Base-by-base conservation (phyloP, 2,797 vertebrate genomes). In the Pelochelys cantorii region DNA sequence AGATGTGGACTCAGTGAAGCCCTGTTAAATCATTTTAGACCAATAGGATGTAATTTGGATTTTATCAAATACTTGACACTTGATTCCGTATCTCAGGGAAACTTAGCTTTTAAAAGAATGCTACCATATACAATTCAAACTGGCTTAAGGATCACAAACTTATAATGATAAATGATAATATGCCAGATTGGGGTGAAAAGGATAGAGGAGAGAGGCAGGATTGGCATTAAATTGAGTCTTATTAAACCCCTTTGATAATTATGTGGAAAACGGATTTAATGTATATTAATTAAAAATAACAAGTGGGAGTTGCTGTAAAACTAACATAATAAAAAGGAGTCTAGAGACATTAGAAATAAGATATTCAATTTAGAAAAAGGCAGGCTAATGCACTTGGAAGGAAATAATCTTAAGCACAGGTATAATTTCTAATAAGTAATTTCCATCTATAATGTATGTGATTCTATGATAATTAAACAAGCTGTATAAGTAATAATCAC, bases 371-470 rank as follows among this genome's bases (percentile, higher is more conserved):
- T 83, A 48, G 37, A n/a, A 89, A 94, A 94, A 75, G 9, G 7
- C 4, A 62, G 65, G 74, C 85, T 86, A 88, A 79, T 42, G 0
- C 60, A 89, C 52, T 9, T 13, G 83, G 10, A 62, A 79, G 81
- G 17, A 52, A 90, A 85, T 91, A 60, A 2, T 62, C 75, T 29
- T 75, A 94, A 92, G 52, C 17, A 12, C 62, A 1, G 1, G 77
- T 55, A 94, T 84, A 92, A 62, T 92, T 93, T 96, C 86, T 60
- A 94, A 89, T 79, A 91, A 94, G 48, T 23, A 91, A 90, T 87
- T 93, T 75, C 71, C 37, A 75, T 42, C 71, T 48, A 31, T 81
- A 90, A 93, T 75, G 18, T 65, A n/a, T 18, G 31, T 65, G 85
- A 81, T n/a, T 10, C 77, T 84, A n/a, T 86, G 71, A 84, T 86